A percentile compares a stretch with the other conserved stretches of the same genome.
Conservation (phyloP, 1,140 invertebrate genomes). For the Drosophila melanogaster region Release_6_plus_ISO1_MT NT_037436.4:4408001-4408500, state of each 20-base stretch:
- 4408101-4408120: conserved; percentile 37
- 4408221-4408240: conserved; percentile 11
- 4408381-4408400: conserved; percentile 13
- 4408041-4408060: conserved; percentile 24
- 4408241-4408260: conserved; percentile 18
- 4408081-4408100: conserved; percentile 34
- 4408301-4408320: conserved; percentile 43
- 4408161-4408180: conserved; percentile 29
- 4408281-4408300: conserved; percentile 5
- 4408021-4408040: conserved; percentile 37
- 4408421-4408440: conserved; percentile 18
- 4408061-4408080: conserved; percentile 13
- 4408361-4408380: conserved; percentile 46
- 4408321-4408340: conserved; percentile 49
- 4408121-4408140: conserved; percentile 49
- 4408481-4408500: conserved; percentile 71
- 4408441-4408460: conserved; percentile 11
- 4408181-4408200: conserved; percentile 20
- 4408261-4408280: neutral
- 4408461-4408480: conserved; percentile 17
- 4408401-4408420: conserved; percentile 1
- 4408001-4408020: conserved; percentile 6
- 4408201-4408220: conserved; percentile 16
- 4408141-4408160: conserved; percentile 56
- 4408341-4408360: conserved; percentile 50